Evolutionary conservation across 2,113 vertebrate genomes (phyloP), one percentile per base, ranked within the genome.

Genomic region (Dendrocopos noguchii): DNA sequence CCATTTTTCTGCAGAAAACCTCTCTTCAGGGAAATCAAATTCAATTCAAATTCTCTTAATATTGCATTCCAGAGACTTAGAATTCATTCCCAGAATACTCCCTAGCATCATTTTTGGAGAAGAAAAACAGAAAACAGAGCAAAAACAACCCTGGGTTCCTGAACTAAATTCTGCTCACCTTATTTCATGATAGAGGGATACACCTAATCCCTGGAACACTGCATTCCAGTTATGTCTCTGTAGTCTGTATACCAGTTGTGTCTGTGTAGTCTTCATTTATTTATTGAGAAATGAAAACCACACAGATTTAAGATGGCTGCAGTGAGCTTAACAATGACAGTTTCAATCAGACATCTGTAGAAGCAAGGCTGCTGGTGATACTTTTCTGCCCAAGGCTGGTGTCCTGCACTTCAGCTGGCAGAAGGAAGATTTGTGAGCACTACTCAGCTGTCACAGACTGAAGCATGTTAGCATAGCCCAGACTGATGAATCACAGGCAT

Each of bases 171-270:
- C 25, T 83, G 5, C 13, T 47, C 3, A 1, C 4, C 29, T 53
- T 59, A 27, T 14, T 15, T 56, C 15, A 14, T 15, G 15, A 15
- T 3, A 36, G 11, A 42, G 20, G 5, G 21, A 33, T 36, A 18
- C 4, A 25, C 2, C 29, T 28, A 55, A 29, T 12, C 18, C 9
- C 10, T 15, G 59, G 27, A 77, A n/a, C 1, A n/a, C 1, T 6
- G 3, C 12, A 36, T 34, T 50, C 21, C 31, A 12, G 11, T 52
- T 52, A 52, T 13, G 12, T 52, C 50, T 25, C 22, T 52, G 22
- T 24, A 52, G 50, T 52, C 1, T 7, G 4, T 15, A 36, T 34
- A 46, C 19, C 31, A 2, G 6, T 24, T 42, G 12, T 55, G 39
- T 7, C 15, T 36, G 8, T 2, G 2, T 5, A 55, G 17, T 4